Evolutionary conservation across 2,113 vertebrate species (phyloP).

Genomic region (Leptobrachium leishanense): DNA sequence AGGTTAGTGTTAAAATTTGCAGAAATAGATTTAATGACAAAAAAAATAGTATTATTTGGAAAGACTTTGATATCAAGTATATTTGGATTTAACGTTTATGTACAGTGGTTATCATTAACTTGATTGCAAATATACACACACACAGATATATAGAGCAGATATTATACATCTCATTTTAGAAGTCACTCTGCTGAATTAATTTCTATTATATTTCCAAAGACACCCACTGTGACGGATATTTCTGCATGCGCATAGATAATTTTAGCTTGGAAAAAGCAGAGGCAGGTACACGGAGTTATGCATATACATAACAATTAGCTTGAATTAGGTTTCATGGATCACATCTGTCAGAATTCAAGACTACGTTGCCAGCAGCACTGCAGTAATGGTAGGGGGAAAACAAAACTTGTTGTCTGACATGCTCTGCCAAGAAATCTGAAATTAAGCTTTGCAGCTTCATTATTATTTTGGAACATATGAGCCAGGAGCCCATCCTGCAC

Average conservation of each 20-base stretch:
- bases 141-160: background rate
- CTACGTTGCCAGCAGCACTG: conserved; percentile 10
- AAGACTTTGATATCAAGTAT: too few species aligned
- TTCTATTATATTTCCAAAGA: conserved; percentile 17
- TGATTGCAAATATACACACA: too few species aligned
- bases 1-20: too few species aligned
- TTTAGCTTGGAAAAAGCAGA: conserved; percentile 5
- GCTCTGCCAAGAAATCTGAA: conserved; percentile 9
- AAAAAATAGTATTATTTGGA: too few species aligned
- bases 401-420: conserved; percentile 29
- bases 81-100: too few species aligned
- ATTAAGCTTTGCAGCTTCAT: background rate
- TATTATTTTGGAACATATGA: background rate
- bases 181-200: background rate
- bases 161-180: background rate
- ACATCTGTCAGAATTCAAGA: conserved; percentile 31
- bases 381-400: conserved; percentile 24
- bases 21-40: too few species aligned
- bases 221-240: conserved; percentile 8
- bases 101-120: too few species aligned
- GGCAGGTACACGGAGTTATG: conserved; percentile 1
- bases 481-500: background rate
- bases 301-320: conserved; percentile 33
- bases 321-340: conserved; percentile 22
- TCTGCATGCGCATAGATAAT: conserved; percentile 8